phyloP scores from a whole-genome alignment of 2,888 invertebrate species.

The Zaprionus lineosus region DNA sequence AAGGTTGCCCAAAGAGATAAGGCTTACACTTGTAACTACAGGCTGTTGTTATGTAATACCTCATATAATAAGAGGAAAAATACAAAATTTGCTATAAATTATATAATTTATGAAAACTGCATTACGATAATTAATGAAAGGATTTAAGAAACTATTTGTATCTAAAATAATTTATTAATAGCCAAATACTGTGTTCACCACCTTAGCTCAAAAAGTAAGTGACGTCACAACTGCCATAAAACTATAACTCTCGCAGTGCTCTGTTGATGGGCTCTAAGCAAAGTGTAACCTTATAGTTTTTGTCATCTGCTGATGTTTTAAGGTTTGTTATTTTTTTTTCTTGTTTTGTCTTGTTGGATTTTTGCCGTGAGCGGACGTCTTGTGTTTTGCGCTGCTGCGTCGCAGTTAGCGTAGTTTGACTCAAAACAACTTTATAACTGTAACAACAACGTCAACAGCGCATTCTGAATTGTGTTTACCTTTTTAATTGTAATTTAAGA shows the following conservation, averaged over 20 bases:
- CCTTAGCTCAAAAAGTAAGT: neutral
- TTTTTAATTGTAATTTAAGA: conserved; percentile 39
- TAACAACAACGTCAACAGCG: conserved; percentile 38
- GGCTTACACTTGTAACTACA: neutral
- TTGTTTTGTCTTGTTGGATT: conserved; percentile 57
- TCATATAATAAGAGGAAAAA: too few species aligned
- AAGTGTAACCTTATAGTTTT: conserved; percentile 13
- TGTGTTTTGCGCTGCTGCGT: conserved; percentile 63
- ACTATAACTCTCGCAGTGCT: conserved; percentile 8
- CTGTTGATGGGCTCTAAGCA: neutral
- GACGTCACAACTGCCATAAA: conserved; percentile 15
- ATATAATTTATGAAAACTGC: too few species aligned
- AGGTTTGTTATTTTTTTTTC: conserved; percentile 25
- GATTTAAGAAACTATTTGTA: too few species aligned
- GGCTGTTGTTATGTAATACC: neutral
- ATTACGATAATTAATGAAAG: too few species aligned
- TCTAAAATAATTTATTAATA: too few species aligned
- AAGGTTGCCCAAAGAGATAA: conserved; percentile 10
- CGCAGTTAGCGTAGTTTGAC: conserved; percentile 65
- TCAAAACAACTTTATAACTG: conserved; percentile 47
- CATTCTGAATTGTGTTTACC: conserved; percentile 50
- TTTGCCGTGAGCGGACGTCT: conserved; percentile 65
- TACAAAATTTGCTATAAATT: too few species aligned
- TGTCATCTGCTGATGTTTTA: conserved; percentile 48
- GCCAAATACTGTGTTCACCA: too few species aligned